Evolutionary conservation across 2,797 vertebrate species (phyloP), one percentile per base, ranked within the genome.

Genomic region (Spinus olivaceus): DNA sequence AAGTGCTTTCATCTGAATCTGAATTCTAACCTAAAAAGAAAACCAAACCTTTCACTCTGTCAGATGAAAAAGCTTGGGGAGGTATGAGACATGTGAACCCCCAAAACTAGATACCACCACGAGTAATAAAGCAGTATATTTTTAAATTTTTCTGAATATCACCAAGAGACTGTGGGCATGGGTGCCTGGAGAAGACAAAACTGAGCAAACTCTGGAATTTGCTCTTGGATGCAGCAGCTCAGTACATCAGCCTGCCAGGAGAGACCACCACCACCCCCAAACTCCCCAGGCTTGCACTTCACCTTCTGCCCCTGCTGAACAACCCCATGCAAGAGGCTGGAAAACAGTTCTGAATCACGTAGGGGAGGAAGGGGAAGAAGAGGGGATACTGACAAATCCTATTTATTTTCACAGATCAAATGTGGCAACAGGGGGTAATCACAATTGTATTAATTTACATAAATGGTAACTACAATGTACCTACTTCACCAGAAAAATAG

Each of bases 161-260:
- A 51, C 35, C 0, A 1, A 72, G 46, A 42, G 8, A n/a, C 9
- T 0, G 0, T 56, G 23, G 42, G 28, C 56, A 30, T 2, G 3
- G 17, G 9, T 46, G 49, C 24, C 86, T 76, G 56, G 37, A 78
- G 16, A 42, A 24, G 32, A 24, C 70, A 94, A 69, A 6, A n/a
- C 12, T 5, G 33, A 90, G 41, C 30, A 81, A 57, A 63, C 16
- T 18, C 33, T 24, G 30, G 69, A 72, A n/a, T 35, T 67, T 6
- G 2, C 39, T 66, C 23, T 14, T 24, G 44, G 33, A 44, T 14
- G n/a, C 21, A 6, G 71, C 4, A 9, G 33, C 54, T 70, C 25
- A 54, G 49, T 21, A 50, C 53, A 27, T 46, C 41, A 54, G 20
- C 67, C 35, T n/a, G 56, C 32, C 63, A 21, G 19, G 56, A 63